Conservation (phyloP, 1,140 invertebrate genomes). For the Wasmannia auropunctata region DNA sequence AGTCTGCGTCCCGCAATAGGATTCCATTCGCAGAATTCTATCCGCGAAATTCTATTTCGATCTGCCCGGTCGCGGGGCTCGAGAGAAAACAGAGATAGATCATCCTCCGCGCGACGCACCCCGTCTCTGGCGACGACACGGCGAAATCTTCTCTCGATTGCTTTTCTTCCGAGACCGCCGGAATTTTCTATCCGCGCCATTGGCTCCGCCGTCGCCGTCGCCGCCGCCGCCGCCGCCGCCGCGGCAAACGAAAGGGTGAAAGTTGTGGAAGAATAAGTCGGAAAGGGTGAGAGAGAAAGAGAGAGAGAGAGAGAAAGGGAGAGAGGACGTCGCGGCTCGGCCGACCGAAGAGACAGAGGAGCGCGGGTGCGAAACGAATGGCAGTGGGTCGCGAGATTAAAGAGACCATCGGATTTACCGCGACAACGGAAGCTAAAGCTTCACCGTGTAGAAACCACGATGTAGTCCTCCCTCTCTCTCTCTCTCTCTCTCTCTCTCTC, state of each 20-base stretch:
- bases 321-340: conserved; percentile 2
- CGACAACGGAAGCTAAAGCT: conserved; percentile 60
- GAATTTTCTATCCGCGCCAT: conserved; percentile 67
- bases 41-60: conserved; percentile 36
- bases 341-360: conserved; percentile 32
- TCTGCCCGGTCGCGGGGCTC: background rate
- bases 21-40: conserved; percentile 27
- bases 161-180: conserved; percentile 55
- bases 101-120: conserved; percentile 25
- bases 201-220: background rate
- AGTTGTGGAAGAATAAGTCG: conserved; percentile 55
- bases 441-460: conserved; percentile 22
- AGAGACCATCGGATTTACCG: conserved; percentile 65
- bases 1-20: conserved; percentile 9
- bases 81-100: conserved; percentile 56
- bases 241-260: conserved; percentile 53
- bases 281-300: conserved; percentile 3
- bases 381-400: conserved; percentile 70
- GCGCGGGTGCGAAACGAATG: conserved; percentile 61
- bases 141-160: conserved; percentile 55
- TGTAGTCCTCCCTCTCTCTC: background rate
- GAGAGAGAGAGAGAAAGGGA: background rate
- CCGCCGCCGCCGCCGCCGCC: background rate
- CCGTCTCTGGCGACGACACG: conserved; percentile 48
- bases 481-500: conserved; percentile 9